phyloP scores from a whole-genome alignment of 2,113 vertebrate genomes.

The Phylloscopus whistleri region DNA sequence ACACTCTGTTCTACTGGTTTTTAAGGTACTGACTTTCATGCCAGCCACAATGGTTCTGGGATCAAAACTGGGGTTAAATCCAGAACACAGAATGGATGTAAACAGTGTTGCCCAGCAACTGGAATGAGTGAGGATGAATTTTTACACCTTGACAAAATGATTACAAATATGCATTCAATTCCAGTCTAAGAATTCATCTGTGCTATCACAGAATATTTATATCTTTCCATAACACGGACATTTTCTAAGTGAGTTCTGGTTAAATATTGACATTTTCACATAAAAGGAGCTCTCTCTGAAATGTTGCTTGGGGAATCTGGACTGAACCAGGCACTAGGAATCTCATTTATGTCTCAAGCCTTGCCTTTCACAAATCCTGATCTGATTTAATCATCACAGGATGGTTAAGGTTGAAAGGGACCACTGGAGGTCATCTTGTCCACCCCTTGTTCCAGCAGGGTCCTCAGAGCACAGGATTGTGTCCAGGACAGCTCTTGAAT shows the following conservation, averaged over 20 bases:
- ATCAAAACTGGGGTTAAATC: neutral
- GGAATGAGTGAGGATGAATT: neutral
- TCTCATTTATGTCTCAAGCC: neutral
- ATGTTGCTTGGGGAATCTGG: neutral
- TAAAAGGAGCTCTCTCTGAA: neutral
- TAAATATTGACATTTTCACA: constrained; percentile 30
- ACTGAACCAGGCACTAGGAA: neutral
- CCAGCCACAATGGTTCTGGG: neutral
- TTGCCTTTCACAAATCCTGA: neutral
- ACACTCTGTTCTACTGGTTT: neutral
- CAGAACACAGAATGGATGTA: neutral
- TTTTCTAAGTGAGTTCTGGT: neutral
- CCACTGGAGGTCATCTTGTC: neutral
- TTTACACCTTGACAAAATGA: constrained; percentile 29
- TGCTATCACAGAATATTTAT: neutral
- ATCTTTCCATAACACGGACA: neutral
- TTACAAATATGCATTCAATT: neutral
- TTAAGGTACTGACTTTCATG: neutral
- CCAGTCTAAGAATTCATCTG: neutral
- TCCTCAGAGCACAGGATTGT: neutral
- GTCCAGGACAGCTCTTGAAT: neutral
- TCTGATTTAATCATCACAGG: neutral
- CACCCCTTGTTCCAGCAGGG: neutral
- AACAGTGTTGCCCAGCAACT: constrained; percentile 29
- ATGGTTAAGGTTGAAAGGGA: neutral